Evolutionary conservation across 2,888 invertebrate genomes (phyloP).

Genomic region (Brenthis ino): DNA sequence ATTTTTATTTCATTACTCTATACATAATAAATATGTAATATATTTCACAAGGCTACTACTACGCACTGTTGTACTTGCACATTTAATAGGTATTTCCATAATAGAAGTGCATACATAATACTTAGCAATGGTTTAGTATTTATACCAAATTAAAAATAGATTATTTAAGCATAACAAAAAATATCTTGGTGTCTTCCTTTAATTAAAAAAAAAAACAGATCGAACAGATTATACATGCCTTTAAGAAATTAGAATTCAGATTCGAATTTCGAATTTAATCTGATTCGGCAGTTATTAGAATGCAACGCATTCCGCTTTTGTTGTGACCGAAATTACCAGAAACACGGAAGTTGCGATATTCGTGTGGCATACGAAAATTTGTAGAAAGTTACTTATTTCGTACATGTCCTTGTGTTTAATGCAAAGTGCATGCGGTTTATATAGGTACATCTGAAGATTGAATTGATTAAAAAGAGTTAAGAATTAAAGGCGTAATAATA

Average conservation of each 20-base stretch:
- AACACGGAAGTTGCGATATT: conserved; percentile 24
- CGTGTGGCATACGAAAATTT: conserved; percentile 25
- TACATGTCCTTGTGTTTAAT: conserved; percentile 9
- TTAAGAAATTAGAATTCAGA: conserved; percentile 13
- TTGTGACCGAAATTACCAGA: conserved; percentile 26
- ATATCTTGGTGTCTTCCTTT: neutral
- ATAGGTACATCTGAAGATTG: too few relatives aligned
- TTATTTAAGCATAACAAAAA: too few relatives aligned
- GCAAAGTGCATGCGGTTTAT: neutral
- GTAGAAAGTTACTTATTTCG: conserved; percentile 28
- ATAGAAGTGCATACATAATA: too few relatives aligned
- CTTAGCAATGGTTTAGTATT: too few relatives aligned
- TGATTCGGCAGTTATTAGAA: conserved; percentile 27
- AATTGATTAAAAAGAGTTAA: too few relatives aligned
- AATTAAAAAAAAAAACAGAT: neutral
- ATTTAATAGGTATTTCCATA: too few relatives aligned
- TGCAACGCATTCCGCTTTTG: conserved; percentile 25
- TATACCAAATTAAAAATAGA: too few relatives aligned
- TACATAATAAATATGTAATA: too few relatives aligned
- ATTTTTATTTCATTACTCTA: too few relatives aligned
- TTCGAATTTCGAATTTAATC: conserved; percentile 26
- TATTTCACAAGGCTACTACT: too few relatives aligned
- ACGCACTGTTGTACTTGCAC: too few relatives aligned
- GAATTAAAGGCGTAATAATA: too few relatives aligned
- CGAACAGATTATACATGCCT: conserved; percentile 16